Base-by-base conservation (phyloP, 2,113 vertebrate species). In the Callorhinus ursinus region DNA sequence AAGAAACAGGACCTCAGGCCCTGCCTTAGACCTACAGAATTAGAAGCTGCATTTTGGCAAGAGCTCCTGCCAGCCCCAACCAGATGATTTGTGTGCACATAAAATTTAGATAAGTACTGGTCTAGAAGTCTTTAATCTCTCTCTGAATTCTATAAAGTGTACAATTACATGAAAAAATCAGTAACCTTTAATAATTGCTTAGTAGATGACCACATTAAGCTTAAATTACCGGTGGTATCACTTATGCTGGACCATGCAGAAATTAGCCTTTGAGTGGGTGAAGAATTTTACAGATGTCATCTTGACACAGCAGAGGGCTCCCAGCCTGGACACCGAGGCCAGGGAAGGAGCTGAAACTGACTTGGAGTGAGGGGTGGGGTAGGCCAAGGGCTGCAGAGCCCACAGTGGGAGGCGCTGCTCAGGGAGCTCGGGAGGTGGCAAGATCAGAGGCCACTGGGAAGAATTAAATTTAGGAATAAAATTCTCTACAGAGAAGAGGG, bases 381-480 rank as follows among this genome's bases (percentile, higher is more conserved):
- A 72, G 80, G 36, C 11, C 10, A 16, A 33, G 31, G 80, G 36
- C 69, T 88, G 39, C 19, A 2, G 5, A 26, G n/a, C 9, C 11
- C 36, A 18, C 31, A 16, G 28, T 15, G 39, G 33, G 24, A 39
- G 77, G 16, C 0, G 19, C 55, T 89, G 11, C 28, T 96, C 31
- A 53, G n/a, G 72, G 46, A 83, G 18, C 59, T 72, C 16, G 46
- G 31, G 24, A 74, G 14, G 33, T 76, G 15, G 67, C 51, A n/a
- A 72, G 80, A 76, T 67, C 11, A 90, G 80, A 90, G 39, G 13
- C 36, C 83, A n/a, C 11, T n/a, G 63, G 61, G 67, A 55, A 96
- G 87, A 96, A 82, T 87, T 79, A 42, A 96, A 72, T 24, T 80
- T 92, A 79, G 15, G 26, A 93, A 51, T 88, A 42, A 51, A 84